A percentile compares a stretch with the other conserved stretches of the same genome.
These are phyloP conservation scores for Sakesphorus luctuosus DNA, from an alignment of 2,113 vertebrate species.

Conservation along the genomic window DNA sequence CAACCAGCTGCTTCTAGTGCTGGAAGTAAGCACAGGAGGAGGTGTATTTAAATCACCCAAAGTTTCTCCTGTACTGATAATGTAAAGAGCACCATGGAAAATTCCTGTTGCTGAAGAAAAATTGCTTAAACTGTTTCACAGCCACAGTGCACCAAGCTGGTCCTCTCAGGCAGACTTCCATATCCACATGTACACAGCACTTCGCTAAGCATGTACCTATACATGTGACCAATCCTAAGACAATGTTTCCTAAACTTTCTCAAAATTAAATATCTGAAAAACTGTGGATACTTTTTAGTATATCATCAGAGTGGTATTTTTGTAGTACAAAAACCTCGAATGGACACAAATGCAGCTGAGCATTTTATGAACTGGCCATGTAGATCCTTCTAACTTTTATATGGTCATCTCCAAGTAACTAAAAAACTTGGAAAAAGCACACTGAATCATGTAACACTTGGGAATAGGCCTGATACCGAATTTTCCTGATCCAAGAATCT, in stretches of 20 bases:
- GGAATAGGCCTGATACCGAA: neutral
- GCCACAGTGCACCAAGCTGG: fast-evolving
- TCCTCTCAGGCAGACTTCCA: neutral
- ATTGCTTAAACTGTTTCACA: neutral
- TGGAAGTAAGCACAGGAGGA: neutral
- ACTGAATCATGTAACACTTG: fast-evolving
- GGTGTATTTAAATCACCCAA: neutral
- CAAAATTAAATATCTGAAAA: neutral
- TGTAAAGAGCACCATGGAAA: neutral
- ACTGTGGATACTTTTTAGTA: neutral
- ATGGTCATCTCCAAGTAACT: neutral
- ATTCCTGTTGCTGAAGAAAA: neutral
- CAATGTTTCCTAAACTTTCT: neutral
- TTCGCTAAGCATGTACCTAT: neutral
- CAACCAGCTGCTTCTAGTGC: neutral
- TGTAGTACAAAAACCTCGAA: neutral
- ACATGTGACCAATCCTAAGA: neutral
- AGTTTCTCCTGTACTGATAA: neutral
- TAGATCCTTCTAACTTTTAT: neutral
- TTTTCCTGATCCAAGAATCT: neutral
- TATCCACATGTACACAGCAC: neutral
- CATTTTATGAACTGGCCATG: neutral
- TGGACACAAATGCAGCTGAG: neutral
- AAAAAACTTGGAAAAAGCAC: neutral
- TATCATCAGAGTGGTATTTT: neutral